Evolutionary conservation across 2,888 invertebrate genomes (phyloP), one percentile per base, ranked within the genome.

Genomic region (Agrotis ipsilon): DNA sequence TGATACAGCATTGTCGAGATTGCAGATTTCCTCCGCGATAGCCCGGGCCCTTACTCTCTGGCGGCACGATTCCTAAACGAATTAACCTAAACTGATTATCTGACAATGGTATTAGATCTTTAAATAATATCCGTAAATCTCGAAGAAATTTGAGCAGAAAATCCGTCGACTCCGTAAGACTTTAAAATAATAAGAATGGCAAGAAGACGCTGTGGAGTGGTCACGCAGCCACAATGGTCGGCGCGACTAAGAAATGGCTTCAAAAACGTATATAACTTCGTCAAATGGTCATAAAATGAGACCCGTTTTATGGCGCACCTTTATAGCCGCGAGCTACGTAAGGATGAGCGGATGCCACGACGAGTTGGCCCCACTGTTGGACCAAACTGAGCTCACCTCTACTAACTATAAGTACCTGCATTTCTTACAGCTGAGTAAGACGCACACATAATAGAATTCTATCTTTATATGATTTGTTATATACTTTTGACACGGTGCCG

Each of bases 1-100:
- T 96, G 96, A 96, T 95, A 95, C 92, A 92, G 93, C 94, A 93
- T 94, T 94, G 93, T 93, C 91, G 92, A 92, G 94, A 95, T 95
- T 92, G 90, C 92, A 93, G 95, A 95, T 95, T 92, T 92, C 85
- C 83, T 88, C 84, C 75, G 86, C 90, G 95, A 95, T 95, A 95
- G 91, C 89, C 89, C 87, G 86, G 84, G 90, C 90, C 89, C 90
- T 91, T 91, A 92, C 93, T 93, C 92, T 91, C 91, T 89, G 90
- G 89, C 84, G 85, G 92, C 95, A 94, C 95, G 95, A 94, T 92
- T 93, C 87, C 87, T 89, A 90, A 91, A 92, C 92, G 91, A 94
- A 94, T 92, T 92, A 92, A 89, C 89, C 87, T 83, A 84, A 92
- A 90, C 89, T 90, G 92, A 94, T 93, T 92, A 91, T 90, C 89